phyloP scores from a whole-genome alignment of 2,113 vertebrate species.

The Plecturocebus donacophilus region DNA sequence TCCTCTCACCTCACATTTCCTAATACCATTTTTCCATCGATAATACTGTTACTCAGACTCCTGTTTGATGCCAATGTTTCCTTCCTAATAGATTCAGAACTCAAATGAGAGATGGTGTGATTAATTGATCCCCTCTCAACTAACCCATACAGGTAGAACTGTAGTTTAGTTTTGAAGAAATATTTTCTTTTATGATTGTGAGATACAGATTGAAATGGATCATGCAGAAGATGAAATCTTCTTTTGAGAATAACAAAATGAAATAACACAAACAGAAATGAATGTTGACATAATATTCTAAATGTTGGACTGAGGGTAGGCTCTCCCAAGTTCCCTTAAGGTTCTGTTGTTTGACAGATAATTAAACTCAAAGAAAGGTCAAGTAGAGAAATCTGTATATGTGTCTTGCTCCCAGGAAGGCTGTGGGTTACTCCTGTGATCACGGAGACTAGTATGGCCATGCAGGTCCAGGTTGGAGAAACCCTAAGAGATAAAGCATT shows the following conservation, averaged over 20 bases:
- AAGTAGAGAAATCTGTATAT: neutral
- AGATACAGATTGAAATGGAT: neutral
- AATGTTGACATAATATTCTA: neutral
- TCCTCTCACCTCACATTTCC: neutral
- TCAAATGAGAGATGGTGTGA: neutral
- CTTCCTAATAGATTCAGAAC: neutral
- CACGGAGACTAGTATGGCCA: neutral
- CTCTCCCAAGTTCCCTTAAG: neutral
- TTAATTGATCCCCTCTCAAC: neutral
- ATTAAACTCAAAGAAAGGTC: neutral
- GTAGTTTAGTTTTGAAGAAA: conserved; percentile 30
- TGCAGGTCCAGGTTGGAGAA: neutral
- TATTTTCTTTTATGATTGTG: neutral
- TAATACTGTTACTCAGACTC: neutral
- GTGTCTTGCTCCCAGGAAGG: neutral
- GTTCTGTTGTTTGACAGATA: neutral
- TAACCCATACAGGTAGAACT: neutral
- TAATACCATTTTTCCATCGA: neutral
- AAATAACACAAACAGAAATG: neutral
- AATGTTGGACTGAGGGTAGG: neutral
- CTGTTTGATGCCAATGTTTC: neutral
- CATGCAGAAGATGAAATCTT: neutral
- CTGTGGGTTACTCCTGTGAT: neutral
- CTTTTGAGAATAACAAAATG: neutral
- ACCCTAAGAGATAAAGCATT: neutral